Evolutionary conservation across 2,888 invertebrate genomes (phyloP), one percentile per base, ranked within the genome.

Genomic region (Dryomyza anilis): DNA sequence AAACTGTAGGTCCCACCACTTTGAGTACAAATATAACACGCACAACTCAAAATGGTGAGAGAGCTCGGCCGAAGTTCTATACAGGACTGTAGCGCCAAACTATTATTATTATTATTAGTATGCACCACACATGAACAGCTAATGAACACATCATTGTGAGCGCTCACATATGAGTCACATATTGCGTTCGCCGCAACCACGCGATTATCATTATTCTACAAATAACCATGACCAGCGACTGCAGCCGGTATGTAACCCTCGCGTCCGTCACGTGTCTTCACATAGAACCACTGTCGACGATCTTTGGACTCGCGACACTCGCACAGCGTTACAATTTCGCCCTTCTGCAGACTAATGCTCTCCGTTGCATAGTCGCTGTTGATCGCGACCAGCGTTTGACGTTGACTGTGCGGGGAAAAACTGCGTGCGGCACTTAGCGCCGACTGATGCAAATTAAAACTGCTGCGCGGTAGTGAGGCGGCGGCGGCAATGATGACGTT

Each of bases 231-330:
- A 3, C 91, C 92, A 52, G 92, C 92, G 19, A 92, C 87, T 53
- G 86, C 88, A 8, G 92, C 90, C 0, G 93, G 93, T 72, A 93
- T 92, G 73, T 90, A 91, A 46, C 92, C 92, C 74, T 90, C 89
- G 67, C 83, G 85, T 0, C 91, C 92, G 71, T 90, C 89, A 68
- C 87, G 87, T 71, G 89, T 89, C 76, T 86, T 85, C 46, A 93
- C 89, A 83, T 89, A 92, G 81, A 92, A 92, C 92, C 92, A 93
- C 65, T 91, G 91, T 1, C 86, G 85, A 68, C 86, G 86, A 43
- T 87, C 87, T 72, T 87, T 86, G n/a, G 77, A 85, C 81, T 83
- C 81, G 61, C 79, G 86, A 82, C 71, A 87, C 84, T 78, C 86
- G 56, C 92, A 84, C 68, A 93, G 82, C 43, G 88, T 88, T 0